phyloP scores from a whole-genome alignment of 2,797 vertebrate genomes.

The Agapornis canus region DNA sequence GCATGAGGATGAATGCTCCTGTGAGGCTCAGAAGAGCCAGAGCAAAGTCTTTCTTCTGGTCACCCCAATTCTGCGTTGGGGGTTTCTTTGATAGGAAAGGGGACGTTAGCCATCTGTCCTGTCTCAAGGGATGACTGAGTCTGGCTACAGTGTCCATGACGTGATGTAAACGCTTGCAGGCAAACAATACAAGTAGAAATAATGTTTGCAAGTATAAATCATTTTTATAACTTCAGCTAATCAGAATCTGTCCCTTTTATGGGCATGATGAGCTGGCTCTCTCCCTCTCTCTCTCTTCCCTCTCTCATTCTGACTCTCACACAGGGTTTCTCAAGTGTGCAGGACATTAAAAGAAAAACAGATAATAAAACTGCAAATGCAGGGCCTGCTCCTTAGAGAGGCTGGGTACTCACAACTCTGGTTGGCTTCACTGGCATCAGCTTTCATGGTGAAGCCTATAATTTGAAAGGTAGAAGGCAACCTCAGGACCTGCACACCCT shows the following conservation, averaged over 20 bases:
- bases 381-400: constrained; percentile 40
- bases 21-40: background rate
- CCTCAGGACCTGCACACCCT: background rate
- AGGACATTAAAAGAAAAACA: constrained; percentile 75
- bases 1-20: constrained; percentile 7
- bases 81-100: constrained; percentile 62
- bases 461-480: background rate
- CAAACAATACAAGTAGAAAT: constrained; percentile 76
- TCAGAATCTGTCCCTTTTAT: constrained; percentile 75
- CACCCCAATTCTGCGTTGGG: constrained; percentile 51
- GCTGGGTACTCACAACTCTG: background rate
- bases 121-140: constrained; percentile 64
- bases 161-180: constrained; percentile 64
- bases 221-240: constrained; percentile 78
- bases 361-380: constrained; percentile 75
- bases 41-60: constrained; percentile 61
- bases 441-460: background rate
- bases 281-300: background rate
- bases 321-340: constrained; percentile 75
- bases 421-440: background rate
- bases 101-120: constrained; percentile 70
- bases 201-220: constrained; percentile 76
- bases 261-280: constrained; percentile 50
- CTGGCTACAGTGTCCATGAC: constrained; percentile 63
- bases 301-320: constrained; percentile 62